These are phyloP conservation scores for Rhinogobio ventralis DNA, from an alignment of 2,797 vertebrate species.

Conservation along the genomic window DNA sequence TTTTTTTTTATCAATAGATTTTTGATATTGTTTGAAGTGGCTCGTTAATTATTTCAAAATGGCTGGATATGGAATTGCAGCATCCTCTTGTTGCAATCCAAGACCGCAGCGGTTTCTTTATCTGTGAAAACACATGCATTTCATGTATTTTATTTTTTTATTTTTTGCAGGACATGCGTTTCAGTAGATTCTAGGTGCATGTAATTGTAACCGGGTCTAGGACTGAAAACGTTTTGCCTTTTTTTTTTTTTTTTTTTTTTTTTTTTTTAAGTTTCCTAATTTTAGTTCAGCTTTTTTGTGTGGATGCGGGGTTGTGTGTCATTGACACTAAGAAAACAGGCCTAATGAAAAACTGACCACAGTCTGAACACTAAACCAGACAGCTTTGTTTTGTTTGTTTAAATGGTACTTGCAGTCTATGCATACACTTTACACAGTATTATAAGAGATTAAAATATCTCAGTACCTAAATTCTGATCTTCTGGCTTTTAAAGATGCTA, in stretches of 20 bases:
- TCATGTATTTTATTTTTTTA: neutral
- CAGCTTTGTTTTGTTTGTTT: conserved; percentile 50
- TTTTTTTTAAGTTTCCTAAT: neutral
- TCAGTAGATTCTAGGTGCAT: neutral
- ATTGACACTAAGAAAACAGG: conserved; percentile 12
- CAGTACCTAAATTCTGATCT: conserved; percentile 44
- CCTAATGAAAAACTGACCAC: conserved; percentile 22
- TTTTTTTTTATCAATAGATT: conserved; percentile 69
- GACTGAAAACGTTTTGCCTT: conserved; percentile 9
- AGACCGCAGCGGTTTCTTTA: neutral
- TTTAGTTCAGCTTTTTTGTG: neutral
- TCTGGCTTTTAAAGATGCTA: conserved; percentile 45
- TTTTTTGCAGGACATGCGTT: neutral
- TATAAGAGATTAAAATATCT: conserved; percentile 61
- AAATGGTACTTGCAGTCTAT: conserved; percentile 66
- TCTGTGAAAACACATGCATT: conserved; percentile 31
- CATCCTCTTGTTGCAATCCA: conserved; percentile 23
- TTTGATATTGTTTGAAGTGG: conserved; percentile 68
- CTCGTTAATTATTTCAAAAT: conserved; percentile 49
- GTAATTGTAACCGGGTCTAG: neutral
- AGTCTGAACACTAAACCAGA: conserved; percentile 56
- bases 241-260: too few relatives aligned
- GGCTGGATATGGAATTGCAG: conserved; percentile 44
- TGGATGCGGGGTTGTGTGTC: neutral
- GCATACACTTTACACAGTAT: conserved; percentile 63